Evolutionary conservation across 2,797 vertebrate species (phyloP), one percentile per base, ranked within the genome.

Genomic region (Hozukius guyotensis): DNA sequence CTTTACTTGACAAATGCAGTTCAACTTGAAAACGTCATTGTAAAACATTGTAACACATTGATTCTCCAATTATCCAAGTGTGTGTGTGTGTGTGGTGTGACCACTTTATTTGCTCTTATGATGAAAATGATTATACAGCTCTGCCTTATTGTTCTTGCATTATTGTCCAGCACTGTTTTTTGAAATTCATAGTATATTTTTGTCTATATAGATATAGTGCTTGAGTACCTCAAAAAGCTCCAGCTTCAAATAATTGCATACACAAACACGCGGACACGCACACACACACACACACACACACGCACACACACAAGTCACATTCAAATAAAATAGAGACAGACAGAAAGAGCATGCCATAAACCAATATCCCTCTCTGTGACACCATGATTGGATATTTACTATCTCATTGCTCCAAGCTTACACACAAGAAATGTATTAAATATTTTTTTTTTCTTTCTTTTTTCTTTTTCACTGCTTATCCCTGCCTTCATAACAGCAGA

Each of bases 321-420:
- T 77, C 5, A 83, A 80, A 85, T 71, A 80, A 80, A 82, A 81
- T 42, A 56, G n/a, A 79, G 63, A 83, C 42, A 56, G 65, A 77
- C 34, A 76, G 34, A 77, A 60, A 72, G 53, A 83, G 57, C 32
- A 78, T 78, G 71, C 78, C 65, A 85, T 82, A 74, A 87, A 89
- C 80, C 86, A 76, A 80, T 89, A 84, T 87, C 77, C 83, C 29
- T 80, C 61, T 85, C 70, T 87, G 36, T 91, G 85, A 88, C 86
- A 86, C 70, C 49, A 71, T 82, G 85, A 92, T 87, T 89, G 87
- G 78, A 90, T 85, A 89, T 87, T 89, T 87, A 81, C 78, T 73
- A 87, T 88, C 72, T 68, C 60, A 82, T 75, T 88, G 53, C 88
- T 85, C 24, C 62, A 70, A 86, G 83, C 78, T 86, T 86, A 90